phyloP scores from a whole-genome alignment of 2,113 vertebrate species.

The Pomatostomus ruficeps region DNA sequence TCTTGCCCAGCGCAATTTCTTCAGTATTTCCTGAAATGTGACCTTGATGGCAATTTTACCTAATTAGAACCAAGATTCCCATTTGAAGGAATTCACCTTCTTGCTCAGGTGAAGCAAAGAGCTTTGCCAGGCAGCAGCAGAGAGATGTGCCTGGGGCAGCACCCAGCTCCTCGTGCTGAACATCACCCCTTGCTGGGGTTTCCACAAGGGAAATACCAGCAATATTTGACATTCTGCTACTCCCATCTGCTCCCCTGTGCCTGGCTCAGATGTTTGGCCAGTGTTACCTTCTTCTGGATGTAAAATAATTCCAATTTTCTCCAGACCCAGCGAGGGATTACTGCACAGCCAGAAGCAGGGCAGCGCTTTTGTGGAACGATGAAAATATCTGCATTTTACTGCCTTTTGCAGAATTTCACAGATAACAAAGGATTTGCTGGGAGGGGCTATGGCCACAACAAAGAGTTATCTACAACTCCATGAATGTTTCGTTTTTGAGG shows the following conservation, averaged over 20 bases:
- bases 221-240: neutral
- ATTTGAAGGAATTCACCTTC: neutral
- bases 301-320: neutral
- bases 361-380: neutral
- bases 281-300: neutral
- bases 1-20: neutral
- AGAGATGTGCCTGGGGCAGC: neutral
- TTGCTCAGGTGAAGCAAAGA: neutral
- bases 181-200: neutral
- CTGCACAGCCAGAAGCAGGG: neutral
- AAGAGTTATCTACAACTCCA: neutral
- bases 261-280: neutral
- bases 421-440: conserved; percentile 1
- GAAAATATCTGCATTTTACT: conserved; percentile 3
- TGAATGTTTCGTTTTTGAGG: neutral
- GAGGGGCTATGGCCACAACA: neutral
- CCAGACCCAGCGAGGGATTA: neutral
- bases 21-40: neutral
- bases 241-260: neutral
- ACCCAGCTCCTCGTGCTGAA: neutral
- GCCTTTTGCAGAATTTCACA: neutral
- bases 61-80: neutral
- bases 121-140: neutral
- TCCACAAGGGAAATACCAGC: neutral
- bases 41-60: neutral